Base-by-base conservation (phyloP, 1,140 invertebrate genomes). In the Heliothis virescens region DNA sequence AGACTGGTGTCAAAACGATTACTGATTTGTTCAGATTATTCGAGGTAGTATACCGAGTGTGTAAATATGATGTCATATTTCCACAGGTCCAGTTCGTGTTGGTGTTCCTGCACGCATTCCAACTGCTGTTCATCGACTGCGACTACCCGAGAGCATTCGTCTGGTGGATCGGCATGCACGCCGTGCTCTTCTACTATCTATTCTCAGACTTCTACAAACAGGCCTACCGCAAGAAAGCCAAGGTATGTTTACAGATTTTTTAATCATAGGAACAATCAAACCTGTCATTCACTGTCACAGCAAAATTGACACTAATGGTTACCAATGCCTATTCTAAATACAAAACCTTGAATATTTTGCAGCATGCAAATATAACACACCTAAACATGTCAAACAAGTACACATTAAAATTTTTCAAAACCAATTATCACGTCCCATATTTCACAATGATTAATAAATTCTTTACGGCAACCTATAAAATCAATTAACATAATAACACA, bases 171-270 rank as follows among this genome's bases (percentile, higher is more conserved):
- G 96, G 98, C 83, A 96, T 98, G 92, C 98, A 99, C 92, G 98
- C 98, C 13, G 96, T 98, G 60, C 97, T 99, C 96, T 99, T 99
- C 96, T 98, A 98, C 95, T 97, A 98, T 95, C 95, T 99, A 15
- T 99, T 99, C 95, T 97, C 97, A 83, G 97, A 99, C 91, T 99
- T 99, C 95, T 99, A 99, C 96, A 97, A 97, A 86, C 97, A 98
- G 94, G 96, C 97, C 76, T 98, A 99, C 87, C 94, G 93, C 2
- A 95, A 95, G 95, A 95, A 91, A 83, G 73, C 79, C 62, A 85
- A 85, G 82, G 89, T 89, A 85, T 80, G 78, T 75, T 18, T 11
- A 59, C 52, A 41, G 4, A 5, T 41, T 47, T 75, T n/a, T 50
- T 60, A 3, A n/a, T 34, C 13, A 62, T 29, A 41, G 34, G 5